Conservation (phyloP, 1,140 invertebrate genomes). For the Charaxes varanes region DNA sequence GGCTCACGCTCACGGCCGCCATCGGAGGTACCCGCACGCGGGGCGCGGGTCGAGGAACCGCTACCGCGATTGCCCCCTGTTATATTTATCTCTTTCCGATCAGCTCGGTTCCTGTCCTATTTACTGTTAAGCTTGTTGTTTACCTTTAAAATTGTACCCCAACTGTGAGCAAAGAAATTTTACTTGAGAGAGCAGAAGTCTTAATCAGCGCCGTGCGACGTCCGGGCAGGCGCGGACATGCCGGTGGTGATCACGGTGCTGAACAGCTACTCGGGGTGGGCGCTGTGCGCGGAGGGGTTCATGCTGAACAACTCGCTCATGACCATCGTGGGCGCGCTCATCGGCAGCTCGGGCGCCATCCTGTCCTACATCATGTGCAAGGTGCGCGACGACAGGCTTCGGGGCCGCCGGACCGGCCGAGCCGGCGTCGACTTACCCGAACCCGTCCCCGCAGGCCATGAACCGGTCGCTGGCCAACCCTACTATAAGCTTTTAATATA, state of each 20-base stretch:
- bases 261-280: slow-evolving; percentile 90
- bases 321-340: slow-evolving; percentile 93
- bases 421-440: not conserved
- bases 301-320: slow-evolving; percentile 95
- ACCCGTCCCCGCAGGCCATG: slow-evolving; percentile 80
- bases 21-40: slow-evolving; percentile 94
- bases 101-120: no score
- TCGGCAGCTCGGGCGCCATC: slow-evolving; percentile 93
- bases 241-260: slow-evolving; percentile 94
- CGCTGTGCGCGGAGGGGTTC: slow-evolving; percentile 92
- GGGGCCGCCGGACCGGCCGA: no score
- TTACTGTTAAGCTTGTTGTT: no score
- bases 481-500: no score
- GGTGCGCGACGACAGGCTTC: slow-evolving; percentile 65
- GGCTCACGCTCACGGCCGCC: slow-evolving; percentile 90
- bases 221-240: slow-evolving; percentile 93
- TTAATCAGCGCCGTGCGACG: no score
- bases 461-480: slow-evolving; percentile 91
- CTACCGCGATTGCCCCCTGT: no score
- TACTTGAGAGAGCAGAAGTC: no score
- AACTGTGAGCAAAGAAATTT: no score
- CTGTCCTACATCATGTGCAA: slow-evolving; percentile 97
- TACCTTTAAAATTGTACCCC: no score
- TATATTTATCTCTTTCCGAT: no score
- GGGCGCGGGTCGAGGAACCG: no score